These are phyloP conservation scores for Tolypeutes matacus DNA, from an alignment of 2,797 vertebrate genomes.

Conservation along the genomic window DNA sequence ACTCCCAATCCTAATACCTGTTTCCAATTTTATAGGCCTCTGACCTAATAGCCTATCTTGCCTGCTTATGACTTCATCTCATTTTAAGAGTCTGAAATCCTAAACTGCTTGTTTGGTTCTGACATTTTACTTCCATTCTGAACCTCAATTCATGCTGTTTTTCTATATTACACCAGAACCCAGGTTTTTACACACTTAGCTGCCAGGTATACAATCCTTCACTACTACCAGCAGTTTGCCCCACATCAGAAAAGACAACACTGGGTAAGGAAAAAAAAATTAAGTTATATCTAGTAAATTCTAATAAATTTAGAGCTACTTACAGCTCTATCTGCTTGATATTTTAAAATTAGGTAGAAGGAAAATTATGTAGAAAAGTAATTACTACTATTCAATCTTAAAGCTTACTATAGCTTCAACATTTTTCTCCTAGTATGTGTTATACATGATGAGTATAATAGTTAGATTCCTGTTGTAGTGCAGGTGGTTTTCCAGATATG, in stretches of 20 bases:
- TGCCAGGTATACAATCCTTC: neutral
- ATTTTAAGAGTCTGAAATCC: neutral
- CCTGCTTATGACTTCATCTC: neutral
- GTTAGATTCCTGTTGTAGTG: neutral
- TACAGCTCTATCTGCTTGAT: neutral
- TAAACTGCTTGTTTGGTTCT: neutral
- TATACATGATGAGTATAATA: neutral
- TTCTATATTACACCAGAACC: neutral
- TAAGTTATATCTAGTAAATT: neutral
- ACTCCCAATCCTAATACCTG: neutral
- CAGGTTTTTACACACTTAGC: neutral
- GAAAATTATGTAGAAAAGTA: neutral
- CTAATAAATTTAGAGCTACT: conserved; percentile 42
- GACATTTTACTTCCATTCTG: neutral
- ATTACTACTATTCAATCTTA: neutral
- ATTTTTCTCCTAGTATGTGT: neutral
- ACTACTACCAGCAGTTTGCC: neutral
- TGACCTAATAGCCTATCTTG: neutral
- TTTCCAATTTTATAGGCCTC: neutral
- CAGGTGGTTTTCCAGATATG: neutral
- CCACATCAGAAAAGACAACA: neutral
- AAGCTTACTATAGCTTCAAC: neutral
- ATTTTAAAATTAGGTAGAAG: neutral
- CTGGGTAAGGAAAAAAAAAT: neutral
- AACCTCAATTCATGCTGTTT: neutral